Conservation (phyloP, 1,140 invertebrate genomes). For the Drosophila insularis region DNA sequence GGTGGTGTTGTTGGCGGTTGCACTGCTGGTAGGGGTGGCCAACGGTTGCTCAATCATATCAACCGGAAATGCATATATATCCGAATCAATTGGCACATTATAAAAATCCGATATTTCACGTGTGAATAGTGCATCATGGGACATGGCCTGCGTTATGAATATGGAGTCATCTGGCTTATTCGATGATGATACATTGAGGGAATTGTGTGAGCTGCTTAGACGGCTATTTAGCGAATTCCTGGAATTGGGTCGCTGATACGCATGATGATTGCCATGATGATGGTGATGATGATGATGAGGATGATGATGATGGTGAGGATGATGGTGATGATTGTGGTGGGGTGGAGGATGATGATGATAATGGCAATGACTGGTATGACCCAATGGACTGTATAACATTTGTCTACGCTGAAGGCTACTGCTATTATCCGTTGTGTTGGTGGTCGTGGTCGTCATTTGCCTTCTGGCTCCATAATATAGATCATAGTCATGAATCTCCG, state of each 20-base stretch:
- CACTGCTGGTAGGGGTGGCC: background rate
- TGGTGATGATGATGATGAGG: conserved; percentile 74
- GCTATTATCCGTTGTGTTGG: background rate
- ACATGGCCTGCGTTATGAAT: conserved; percentile 93
- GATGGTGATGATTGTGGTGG: conserved; percentile 66
- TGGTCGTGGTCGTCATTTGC: conserved; percentile 31
- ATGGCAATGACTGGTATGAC: conserved; percentile 62
- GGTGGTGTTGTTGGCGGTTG: too few relatives aligned
- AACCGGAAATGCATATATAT: conserved; percentile 92
- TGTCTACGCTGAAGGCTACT: conserved; percentile 59
- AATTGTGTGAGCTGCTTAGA: conserved; percentile 91
- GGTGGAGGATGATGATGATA: conserved; percentile 42
- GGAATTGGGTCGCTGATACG: conserved; percentile 86
- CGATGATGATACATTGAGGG: conserved; percentile 87
- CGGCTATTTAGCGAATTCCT: conserved; percentile 89
- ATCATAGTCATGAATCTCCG: conserved; percentile 80
- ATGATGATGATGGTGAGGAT: background rate
- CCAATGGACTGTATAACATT: conserved; percentile 63
- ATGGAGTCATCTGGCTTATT: conserved; percentile 90
- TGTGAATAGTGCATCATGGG: conserved; percentile 88
- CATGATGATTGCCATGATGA: conserved; percentile 57
- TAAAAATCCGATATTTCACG: conserved; percentile 91
- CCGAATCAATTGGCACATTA: conserved; percentile 92
- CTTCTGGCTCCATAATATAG: conserved; percentile 73
- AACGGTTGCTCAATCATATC: conserved; percentile 87